Conservation (phyloP, 2,113 vertebrate species). For the Carlito syrichta region DNA sequence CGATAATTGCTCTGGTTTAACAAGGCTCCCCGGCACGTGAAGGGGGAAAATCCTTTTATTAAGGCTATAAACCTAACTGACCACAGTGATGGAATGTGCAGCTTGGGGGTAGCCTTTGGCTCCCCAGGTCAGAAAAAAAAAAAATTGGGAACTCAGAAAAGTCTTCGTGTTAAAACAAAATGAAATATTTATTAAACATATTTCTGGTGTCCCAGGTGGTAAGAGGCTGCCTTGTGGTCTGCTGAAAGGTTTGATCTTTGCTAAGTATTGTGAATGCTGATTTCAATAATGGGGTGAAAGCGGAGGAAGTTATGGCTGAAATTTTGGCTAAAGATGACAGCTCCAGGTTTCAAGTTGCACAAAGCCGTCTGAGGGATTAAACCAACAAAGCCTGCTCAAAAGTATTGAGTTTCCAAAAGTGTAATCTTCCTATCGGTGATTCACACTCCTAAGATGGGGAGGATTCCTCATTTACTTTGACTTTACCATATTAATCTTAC, state of each 20-base stretch:
- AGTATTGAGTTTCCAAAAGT: constrained; percentile 87
- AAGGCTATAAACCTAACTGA: constrained; percentile 82
- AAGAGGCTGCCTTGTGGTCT: constrained; percentile 79
- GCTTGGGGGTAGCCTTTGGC: constrained; percentile 62
- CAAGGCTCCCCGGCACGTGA: constrained; percentile 77
- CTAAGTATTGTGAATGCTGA: constrained; percentile 82
- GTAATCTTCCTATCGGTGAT: constrained; percentile 83
- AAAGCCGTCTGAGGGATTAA: constrained; percentile 87
- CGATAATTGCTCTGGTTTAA: constrained; percentile 83
- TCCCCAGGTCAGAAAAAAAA: constrained; percentile 48
- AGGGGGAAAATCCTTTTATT: constrained; percentile 79
- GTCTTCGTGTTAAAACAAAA: constrained; percentile 78
- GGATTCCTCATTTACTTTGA: constrained; percentile 81
- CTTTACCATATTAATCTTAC: constrained; percentile 87
- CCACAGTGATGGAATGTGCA: constrained; percentile 72
- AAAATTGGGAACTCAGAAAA: constrained; percentile 7
- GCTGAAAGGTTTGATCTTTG: constrained; percentile 88
- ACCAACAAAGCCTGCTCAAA: constrained; percentile 86
- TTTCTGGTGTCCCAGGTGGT: constrained; percentile 82
- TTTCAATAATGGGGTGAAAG: constrained; percentile 86
- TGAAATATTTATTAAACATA: constrained; percentile 85
- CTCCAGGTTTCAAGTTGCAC: constrained; percentile 83
- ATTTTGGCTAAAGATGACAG: constrained; percentile 91
- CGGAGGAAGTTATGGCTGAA: constrained; percentile 87
- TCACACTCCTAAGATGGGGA: constrained; percentile 81